Base-by-base conservation (phyloP, 2,888 invertebrate species). In the Malachius bipustulatus region DNA sequence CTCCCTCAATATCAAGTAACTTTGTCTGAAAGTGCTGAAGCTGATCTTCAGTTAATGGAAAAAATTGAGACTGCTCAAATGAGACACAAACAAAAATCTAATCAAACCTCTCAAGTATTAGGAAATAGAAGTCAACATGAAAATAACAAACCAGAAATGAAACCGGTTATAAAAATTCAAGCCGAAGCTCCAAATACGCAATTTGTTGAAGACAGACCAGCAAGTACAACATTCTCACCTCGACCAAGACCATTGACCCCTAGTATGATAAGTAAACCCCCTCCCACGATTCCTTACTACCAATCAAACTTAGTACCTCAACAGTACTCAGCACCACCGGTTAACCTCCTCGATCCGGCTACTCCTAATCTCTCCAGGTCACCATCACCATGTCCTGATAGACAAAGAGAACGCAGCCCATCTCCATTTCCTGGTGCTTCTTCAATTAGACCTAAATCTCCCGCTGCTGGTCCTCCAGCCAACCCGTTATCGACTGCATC, bases 281-380 rank as follows among this genome's bases (percentile, higher is more conserved):
- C 81, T 2, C 75, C 82, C 8, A 67, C 75, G 32, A 74, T 87
- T 46, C 85, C 85, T 4, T 75, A 73, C 49, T 87, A 87, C 55
- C 85, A 87, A 61, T 76, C 76, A 59, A 78, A 80, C 58, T 65
- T 84, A 46, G 75, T 80, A 16, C 70, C 76, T n/a, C 75, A 75
- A 28, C 73, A 77, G 52, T 73, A 73, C 51, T 51, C 62, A 35
- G 71, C 80, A 3, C 64, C 73, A 2, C 70, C 71, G 49, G 66
- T 67, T 27, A 71, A 73, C 44, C 53, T 72, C 34, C 72, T 73
- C 45, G 73, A 79, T 46, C 75, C 75, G 13, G 66, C 65, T 29
- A 71, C 68, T 51, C 70, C 73, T 9, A 69, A 67, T 47, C 55
- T 59, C 35, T 76, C 76, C 34, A 67, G 75, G 37, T 76, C 78